Conservation (phyloP, 2,113 vertebrate genomes). For the Dasyurus viverrinus region DNA sequence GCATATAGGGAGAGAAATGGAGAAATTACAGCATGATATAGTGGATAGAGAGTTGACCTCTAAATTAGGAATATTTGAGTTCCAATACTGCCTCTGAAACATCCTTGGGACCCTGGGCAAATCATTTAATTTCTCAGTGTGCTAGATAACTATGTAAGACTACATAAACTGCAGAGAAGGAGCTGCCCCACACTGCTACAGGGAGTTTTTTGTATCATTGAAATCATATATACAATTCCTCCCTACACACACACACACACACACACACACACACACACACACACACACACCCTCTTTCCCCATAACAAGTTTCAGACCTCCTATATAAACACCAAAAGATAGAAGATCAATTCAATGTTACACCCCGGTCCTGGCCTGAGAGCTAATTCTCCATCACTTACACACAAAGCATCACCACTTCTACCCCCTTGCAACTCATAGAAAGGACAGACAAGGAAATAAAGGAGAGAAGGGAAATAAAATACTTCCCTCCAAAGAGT, state of each 20-base stretch:
- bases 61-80: neutral
- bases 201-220: neutral
- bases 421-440: constrained; percentile 67
- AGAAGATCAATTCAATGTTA: neutral
- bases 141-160: neutral
- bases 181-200: neutral
- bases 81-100: neutral
- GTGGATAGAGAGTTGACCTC: neutral
- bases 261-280: too few relatives aligned
- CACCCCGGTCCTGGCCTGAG: constrained; percentile 17
- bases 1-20: neutral
- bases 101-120: neutral
- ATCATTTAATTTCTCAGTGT: neutral
- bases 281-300: neutral
- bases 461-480: constrained; percentile 66
- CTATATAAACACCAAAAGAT: constrained; percentile 50
- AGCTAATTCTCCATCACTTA: constrained; percentile 23
- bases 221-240: neutral
- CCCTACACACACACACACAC: neutral
- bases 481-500: constrained; percentile 69
- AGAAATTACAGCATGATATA: neutral
- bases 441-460: constrained; percentile 26
- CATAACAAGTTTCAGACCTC: constrained; percentile 32
- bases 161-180: neutral
- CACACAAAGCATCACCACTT: constrained; percentile 33